These are phyloP conservation scores for Eremobia ochroleuca DNA, from an alignment of 2,888 invertebrate species.

Conservation along the genomic window DNA sequence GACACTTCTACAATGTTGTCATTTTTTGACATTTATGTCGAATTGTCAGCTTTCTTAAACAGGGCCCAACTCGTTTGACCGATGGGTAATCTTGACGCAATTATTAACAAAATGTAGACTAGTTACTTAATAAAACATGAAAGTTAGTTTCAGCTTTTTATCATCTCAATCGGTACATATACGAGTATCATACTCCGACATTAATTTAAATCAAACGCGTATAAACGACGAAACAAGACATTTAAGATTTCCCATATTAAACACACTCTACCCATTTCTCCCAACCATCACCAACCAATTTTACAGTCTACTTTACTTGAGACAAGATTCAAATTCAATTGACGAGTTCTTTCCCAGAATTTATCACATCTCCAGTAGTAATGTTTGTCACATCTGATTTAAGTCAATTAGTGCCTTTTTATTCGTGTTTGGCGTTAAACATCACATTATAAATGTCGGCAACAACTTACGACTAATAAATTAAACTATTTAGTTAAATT, in stretches of 20 bases:
- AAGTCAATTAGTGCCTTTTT: slow-evolving; percentile 73
- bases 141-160: neutral
- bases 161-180: neutral
- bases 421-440: slow-evolving; percentile 61
- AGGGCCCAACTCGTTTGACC: too few species aligned
- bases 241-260: slow-evolving; percentile 21
- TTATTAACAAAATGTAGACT: too few species aligned
- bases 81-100: too few species aligned
- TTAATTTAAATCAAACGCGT: slow-evolving; percentile 20
- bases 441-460: slow-evolving; percentile 59
- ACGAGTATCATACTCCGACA: slow-evolving; percentile 10
- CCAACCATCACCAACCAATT: neutral
- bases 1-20: too few species aligned
- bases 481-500: slow-evolving; percentile 65
- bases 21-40: too few species aligned
- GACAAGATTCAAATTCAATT: slow-evolving; percentile 34
- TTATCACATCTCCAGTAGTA: slow-evolving; percentile 64
- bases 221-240: slow-evolving; percentile 35
- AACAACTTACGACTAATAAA: slow-evolving; percentile 63
- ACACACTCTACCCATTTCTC: slow-evolving; percentile 10
- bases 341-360: slow-evolving; percentile 39
- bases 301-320: neutral
- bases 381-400: slow-evolving; percentile 73
- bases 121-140: neutral
- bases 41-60: too few species aligned